A percentile compares a stretch with the other conserved stretches of the same genome.
Evolutionary conservation across 2,113 vertebrate genomes (phyloP).

Genomic region (Fulica atra): DNA sequence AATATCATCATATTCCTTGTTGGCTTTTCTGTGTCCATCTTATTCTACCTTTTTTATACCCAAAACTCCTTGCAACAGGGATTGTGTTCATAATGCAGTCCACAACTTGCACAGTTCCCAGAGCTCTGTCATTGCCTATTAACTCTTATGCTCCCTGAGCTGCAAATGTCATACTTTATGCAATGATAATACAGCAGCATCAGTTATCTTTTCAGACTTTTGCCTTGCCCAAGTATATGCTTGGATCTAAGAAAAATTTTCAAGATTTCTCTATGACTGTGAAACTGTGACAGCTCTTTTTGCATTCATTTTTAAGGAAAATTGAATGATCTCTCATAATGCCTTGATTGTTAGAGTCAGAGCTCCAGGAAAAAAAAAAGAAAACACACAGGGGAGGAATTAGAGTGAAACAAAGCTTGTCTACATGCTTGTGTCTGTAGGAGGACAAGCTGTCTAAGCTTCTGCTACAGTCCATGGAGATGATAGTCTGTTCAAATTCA

Average conservation of each 20-base stretch:
- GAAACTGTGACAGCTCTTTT: not conserved
- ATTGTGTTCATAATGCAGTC: not conserved
- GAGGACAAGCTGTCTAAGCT: not conserved
- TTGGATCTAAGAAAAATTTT: not conserved
- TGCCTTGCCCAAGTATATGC: not conserved
- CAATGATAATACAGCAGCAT: not conserved
- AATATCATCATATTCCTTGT: not conserved
- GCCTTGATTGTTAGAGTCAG: not conserved
- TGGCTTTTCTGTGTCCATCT: not conserved
- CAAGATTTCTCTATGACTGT: not conserved
- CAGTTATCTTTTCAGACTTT: not conserved
- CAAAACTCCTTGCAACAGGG: not conserved
- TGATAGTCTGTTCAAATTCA: not conserved
- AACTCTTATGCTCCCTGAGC: not conserved
- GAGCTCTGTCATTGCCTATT: not conserved
- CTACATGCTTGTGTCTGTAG: not conserved
- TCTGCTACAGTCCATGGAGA: not conserved
- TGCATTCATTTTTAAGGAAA: not conserved
- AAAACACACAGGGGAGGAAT: not conserved
- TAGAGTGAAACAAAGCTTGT: not conserved
- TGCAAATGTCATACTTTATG: not conserved
- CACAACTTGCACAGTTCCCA: not conserved
- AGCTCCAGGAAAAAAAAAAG: not conserved
- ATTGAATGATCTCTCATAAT: not conserved
- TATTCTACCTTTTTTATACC: not conserved